These are phyloP conservation scores for Ctenomys sociabilis DNA, from an alignment of 2,113 vertebrate genomes.

Conservation along the genomic window DNA sequence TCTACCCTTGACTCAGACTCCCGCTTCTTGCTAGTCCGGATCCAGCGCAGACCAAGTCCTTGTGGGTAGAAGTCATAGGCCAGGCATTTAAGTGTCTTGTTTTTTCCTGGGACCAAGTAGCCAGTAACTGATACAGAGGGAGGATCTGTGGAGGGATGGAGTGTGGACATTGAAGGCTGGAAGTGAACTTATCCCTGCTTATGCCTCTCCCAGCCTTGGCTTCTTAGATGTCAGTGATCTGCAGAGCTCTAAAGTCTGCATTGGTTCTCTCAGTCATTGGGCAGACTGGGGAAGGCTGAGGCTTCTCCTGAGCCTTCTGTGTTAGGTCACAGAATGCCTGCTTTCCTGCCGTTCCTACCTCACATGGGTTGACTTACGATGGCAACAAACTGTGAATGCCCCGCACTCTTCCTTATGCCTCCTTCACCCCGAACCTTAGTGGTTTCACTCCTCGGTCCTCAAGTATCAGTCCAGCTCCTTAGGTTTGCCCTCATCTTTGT, in stretches of 20 bases:
- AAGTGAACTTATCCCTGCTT: neutral
- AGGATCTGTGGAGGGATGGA: conserved; percentile 33
- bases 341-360: neutral
- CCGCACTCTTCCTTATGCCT: neutral
- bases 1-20: neutral
- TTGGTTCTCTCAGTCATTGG: neutral
- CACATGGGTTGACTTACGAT: neutral
- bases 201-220: neutral
- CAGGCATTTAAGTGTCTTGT: conserved; percentile 46
- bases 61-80: conserved; percentile 69
- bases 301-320: neutral
- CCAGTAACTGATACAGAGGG: conserved; percentile 57
- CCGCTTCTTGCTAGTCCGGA: rapidly evolving
- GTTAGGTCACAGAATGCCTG: neutral
- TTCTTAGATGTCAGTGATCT: neutral
- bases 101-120: neutral
- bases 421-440: neutral
- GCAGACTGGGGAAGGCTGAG: neutral
- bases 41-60: conserved; percentile 60
- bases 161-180: neutral
- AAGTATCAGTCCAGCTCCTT: neutral
- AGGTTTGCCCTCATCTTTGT: neutral
- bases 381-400: neutral
- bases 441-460: neutral
- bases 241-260: neutral